Conservation (phyloP, 2,113 vertebrate genomes). For the Thamnaconus septentrionalis region DNA sequence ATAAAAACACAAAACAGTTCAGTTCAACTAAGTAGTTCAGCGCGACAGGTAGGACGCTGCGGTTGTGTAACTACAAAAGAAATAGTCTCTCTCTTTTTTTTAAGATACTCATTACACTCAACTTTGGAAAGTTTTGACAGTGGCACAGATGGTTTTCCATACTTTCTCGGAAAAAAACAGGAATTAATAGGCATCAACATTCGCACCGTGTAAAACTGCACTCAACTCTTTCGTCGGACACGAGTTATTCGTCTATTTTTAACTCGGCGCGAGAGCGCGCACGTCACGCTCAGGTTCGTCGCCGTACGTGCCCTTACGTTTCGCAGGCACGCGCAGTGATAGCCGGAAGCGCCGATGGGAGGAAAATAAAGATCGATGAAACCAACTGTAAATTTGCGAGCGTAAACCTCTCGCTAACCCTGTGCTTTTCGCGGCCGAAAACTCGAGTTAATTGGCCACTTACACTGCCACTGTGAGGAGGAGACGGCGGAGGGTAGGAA, state of each 20-base stretch:
- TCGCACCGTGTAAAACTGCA: too few relatives aligned
- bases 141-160: not conserved
- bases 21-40: too few relatives aligned
- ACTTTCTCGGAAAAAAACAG: too few relatives aligned
- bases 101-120: not conserved
- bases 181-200: too few relatives aligned
- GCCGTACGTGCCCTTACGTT: slow-evolving; percentile 53
- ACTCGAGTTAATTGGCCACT: slow-evolving; percentile 2
- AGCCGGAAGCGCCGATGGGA: slow-evolving; percentile 78
- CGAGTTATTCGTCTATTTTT: not conserved
- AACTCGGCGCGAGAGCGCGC: slow-evolving; percentile 49
- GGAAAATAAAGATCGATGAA: slow-evolving; percentile 75
- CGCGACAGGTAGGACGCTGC: too few relatives aligned
- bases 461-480: slow-evolving; percentile 25
- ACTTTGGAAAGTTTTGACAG: not conserved
- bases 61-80: too few relatives aligned
- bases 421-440: slow-evolving; percentile 25
- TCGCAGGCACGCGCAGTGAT: slow-evolving; percentile 70
- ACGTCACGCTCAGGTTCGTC: slow-evolving; percentile 51
- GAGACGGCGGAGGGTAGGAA: slow-evolving; percentile 21
- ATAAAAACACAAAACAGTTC: too few relatives aligned
- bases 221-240: too few relatives aligned
- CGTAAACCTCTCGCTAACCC: slow-evolving; percentile 35
- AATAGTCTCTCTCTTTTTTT: too few relatives aligned
- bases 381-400: slow-evolving; percentile 48